Conservation (phyloP, 2,113 vertebrate genomes). For the Corydoras maculifer region DNA sequence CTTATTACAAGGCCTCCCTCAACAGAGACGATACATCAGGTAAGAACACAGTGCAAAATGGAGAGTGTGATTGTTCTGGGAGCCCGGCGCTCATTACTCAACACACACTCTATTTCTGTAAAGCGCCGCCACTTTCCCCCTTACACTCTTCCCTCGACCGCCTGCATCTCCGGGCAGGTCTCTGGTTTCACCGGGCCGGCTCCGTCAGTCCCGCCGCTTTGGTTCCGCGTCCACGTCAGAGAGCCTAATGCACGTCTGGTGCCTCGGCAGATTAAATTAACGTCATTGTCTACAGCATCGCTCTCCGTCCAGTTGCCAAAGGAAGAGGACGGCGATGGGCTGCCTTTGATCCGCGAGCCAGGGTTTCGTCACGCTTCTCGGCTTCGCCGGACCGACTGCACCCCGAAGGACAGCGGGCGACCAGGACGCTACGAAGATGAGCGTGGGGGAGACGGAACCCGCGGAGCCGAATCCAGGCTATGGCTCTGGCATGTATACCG, state of each 20-base stretch:
- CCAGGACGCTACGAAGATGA: neutral
- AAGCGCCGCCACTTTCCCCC: slow-evolving; percentile 34
- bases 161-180: slow-evolving; percentile 28
- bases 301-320: slow-evolving; percentile 34
- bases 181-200: slow-evolving; percentile 39
- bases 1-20: slow-evolving; percentile 69
- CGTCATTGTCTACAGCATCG: slow-evolving; percentile 41
- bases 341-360: slow-evolving; percentile 40
- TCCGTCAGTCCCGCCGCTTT: slow-evolving; percentile 36
- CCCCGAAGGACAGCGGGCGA: slow-evolving; percentile 1
- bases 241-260: slow-evolving; percentile 46
- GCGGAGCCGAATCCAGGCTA: neutral
- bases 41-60: slow-evolving; percentile 62
- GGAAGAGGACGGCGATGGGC: slow-evolving; percentile 28
- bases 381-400: slow-evolving; percentile 23
- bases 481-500: neutral
- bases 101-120: slow-evolving; percentile 42
- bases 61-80: slow-evolving; percentile 70
- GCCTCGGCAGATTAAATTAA: slow-evolving; percentile 42
- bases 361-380: slow-evolving; percentile 27
- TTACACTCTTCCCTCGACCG: slow-evolving; percentile 26
- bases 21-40: slow-evolving; percentile 66
- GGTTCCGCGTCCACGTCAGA: slow-evolving; percentile 41
- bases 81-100: slow-evolving; percentile 71
- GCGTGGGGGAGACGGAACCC: neutral